phyloP scores from a whole-genome alignment of 2,113 vertebrate species.

The Myocastor coypus region DNA sequence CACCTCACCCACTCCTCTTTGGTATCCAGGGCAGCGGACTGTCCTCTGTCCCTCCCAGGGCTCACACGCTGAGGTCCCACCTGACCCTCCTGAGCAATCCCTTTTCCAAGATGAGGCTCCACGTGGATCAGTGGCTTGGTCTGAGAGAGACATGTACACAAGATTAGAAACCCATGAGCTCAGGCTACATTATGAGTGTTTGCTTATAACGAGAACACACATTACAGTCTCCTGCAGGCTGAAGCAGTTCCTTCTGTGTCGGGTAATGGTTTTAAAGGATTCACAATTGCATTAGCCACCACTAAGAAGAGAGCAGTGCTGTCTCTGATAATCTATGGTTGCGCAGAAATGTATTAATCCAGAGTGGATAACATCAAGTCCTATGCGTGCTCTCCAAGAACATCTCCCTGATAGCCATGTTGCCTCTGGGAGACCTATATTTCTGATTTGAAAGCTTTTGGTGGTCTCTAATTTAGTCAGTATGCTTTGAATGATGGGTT shows the following conservation, averaged over 20 bases:
- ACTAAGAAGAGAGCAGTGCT: background rate
- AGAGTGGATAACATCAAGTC: background rate
- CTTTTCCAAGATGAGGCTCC: background rate
- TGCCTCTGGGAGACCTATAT: background rate
- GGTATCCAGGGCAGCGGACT: background rate
- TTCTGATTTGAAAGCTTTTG: background rate
- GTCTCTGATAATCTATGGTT: background rate
- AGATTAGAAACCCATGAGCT: conserved; percentile 1
- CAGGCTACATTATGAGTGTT: background rate
- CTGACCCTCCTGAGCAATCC: background rate
- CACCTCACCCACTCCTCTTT: background rate
- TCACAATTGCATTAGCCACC: background rate
- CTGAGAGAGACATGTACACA: background rate
- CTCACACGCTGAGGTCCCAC: background rate
- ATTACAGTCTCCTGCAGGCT: background rate
- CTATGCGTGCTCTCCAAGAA: background rate
- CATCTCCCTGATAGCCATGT: background rate
- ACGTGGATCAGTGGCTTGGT: background rate
- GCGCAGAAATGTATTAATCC: background rate
- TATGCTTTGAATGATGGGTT: background rate
- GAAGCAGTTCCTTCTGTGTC: background rate
- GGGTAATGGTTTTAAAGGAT: background rate
- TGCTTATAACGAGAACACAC: background rate
- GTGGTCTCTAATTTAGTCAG: background rate
- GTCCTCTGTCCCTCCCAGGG: background rate